phyloP scores from a whole-genome alignment of 2,888 invertebrate species.

The Caenorhabditis doughertyi region DNA sequence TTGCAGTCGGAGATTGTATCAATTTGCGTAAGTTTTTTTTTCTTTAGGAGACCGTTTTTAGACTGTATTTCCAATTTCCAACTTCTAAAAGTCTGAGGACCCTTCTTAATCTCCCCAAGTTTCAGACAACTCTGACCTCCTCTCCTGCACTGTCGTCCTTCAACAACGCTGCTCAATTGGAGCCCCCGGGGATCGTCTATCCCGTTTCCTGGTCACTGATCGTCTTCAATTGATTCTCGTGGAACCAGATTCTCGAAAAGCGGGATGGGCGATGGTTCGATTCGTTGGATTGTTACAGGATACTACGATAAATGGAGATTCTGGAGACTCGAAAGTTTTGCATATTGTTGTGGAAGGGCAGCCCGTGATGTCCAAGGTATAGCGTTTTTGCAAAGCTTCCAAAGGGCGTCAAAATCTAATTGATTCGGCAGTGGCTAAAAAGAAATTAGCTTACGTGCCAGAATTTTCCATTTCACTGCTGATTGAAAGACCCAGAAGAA shows the following conservation, averaged over 20 bases:
- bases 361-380: constrained; percentile 57
- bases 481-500: too few species aligned
- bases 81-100: too few species aligned
- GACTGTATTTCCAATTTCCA: neutral
- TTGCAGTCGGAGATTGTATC: constrained; percentile 94
- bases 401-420: too few species aligned
- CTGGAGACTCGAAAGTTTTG: constrained; percentile 95
- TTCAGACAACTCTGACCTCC: constrained; percentile 96
- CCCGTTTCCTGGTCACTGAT: constrained; percentile 95
- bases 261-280: constrained; percentile 98
- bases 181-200: constrained; percentile 87
- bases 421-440: too few species aligned
- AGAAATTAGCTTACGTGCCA: too few species aligned
- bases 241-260: constrained; percentile 94
- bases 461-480: too few species aligned
- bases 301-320: constrained; percentile 95
- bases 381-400: neutral
- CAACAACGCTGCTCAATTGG: constrained; percentile 85
- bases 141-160: constrained; percentile 91
- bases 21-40: constrained; percentile 91
- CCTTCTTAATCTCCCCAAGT: too few species aligned
- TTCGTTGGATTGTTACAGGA: constrained; percentile 95
- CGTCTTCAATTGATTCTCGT: constrained; percentile 95
- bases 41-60: neutral
- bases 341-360: constrained; percentile 86